Conservation (phyloP, 2,888 invertebrate genomes). For the Meloe dianella region DNA sequence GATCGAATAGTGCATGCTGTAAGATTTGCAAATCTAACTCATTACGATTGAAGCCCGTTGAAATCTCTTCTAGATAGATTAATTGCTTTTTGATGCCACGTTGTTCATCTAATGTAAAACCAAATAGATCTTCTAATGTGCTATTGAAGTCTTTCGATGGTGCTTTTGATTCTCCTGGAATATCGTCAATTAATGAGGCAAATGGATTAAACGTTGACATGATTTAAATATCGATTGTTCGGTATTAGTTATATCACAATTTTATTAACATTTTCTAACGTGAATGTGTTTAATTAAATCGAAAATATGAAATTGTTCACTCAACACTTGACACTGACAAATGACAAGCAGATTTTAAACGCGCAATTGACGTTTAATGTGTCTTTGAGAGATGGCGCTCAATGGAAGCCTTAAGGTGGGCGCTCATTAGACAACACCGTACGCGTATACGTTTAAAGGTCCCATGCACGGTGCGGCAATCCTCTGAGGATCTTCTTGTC, state of each 20-base stretch:
- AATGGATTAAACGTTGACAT: slow-evolving; percentile 49
- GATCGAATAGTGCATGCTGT: slow-evolving; percentile 81
- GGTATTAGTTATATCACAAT: neutral
- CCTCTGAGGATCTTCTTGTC: too few species aligned
- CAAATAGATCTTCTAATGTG: slow-evolving; percentile 71
- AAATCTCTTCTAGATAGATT: slow-evolving; percentile 72
- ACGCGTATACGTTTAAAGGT: too few species aligned
- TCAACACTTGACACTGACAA: neutral
- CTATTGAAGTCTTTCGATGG: slow-evolving; percentile 33
- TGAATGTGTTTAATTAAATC: neutral
- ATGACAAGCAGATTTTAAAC: neutral
- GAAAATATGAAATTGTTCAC: neutral
- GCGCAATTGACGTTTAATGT: neutral
- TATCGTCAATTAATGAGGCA: slow-evolving; percentile 43
- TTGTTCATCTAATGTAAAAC: slow-evolving; percentile 69
- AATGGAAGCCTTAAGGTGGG: too few species aligned
- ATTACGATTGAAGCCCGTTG: slow-evolving; percentile 59
- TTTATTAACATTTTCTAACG: neutral
- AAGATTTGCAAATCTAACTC: slow-evolving; percentile 70
- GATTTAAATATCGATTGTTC: neutral
- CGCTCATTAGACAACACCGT: too few species aligned
- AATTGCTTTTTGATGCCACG: slow-evolving; percentile 60
- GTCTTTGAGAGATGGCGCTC: neutral
- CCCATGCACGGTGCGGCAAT: too few species aligned
- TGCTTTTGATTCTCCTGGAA: slow-evolving; percentile 20